A percentile compares a stretch with the other conserved stretches of the same genome.
Evolutionary conservation across 2,888 invertebrate genomes (phyloP).

Genomic region (Orgyia antiqua): DNA sequence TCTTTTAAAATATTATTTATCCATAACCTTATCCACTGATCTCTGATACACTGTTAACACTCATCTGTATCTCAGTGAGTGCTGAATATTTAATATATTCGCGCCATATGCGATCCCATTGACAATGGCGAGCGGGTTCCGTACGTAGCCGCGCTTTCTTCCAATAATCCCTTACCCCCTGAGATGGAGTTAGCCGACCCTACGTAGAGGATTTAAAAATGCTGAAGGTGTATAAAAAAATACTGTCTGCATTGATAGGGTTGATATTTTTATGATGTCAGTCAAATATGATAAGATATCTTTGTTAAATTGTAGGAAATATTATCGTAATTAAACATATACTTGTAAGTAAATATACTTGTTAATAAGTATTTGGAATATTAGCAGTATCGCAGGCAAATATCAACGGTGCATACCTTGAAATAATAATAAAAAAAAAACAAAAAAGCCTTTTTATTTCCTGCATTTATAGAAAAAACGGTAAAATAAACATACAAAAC

Average conservation of each 20-base stretch:
- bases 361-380: too few species aligned
- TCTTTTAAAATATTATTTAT: too few species aligned
- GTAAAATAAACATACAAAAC: too few species aligned
- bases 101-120: slow-evolving; percentile 49
- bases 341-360: too few species aligned
- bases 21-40: too few species aligned
- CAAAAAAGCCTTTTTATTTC: too few species aligned
- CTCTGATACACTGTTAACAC: slow-evolving; percentile 24
- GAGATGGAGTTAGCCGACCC: slow-evolving; percentile 46
- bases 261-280: slow-evolving; percentile 25
- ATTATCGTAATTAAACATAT: too few species aligned
- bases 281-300: slow-evolving; percentile 11
- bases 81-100: slow-evolving; percentile 61
- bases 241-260: slow-evolving; percentile 23
- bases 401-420: too few species aligned
- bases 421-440: too few species aligned
- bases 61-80: slow-evolving; percentile 26
- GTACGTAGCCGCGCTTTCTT: slow-evolving; percentile 39
- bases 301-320: too few species aligned
- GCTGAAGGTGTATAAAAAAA: slow-evolving; percentile 29
- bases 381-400: too few species aligned
- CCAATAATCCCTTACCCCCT: slow-evolving; percentile 52
- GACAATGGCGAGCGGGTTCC: slow-evolving; percentile 45
- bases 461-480: too few species aligned
- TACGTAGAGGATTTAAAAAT: slow-evolving; percentile 40